These are phyloP conservation scores for Atherinomorus stipes DNA, from an alignment of 2,113 vertebrate genomes.

Conservation along the genomic window DNA sequence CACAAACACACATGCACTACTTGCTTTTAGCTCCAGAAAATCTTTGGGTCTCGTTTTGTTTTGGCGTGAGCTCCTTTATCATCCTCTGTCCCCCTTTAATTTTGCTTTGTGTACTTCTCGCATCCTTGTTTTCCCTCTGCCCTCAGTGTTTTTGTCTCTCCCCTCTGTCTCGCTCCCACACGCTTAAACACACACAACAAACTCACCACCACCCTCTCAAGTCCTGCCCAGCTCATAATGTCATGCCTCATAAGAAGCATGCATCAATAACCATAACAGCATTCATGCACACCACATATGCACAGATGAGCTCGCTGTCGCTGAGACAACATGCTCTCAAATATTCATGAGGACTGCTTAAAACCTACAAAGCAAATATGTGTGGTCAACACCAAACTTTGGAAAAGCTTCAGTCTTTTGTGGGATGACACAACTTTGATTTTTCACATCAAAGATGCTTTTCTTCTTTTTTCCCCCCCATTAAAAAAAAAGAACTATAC, in stretches of 20 bases:
- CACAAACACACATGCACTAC: conserved; percentile 56
- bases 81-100: conserved; percentile 34
- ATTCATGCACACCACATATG: conserved; percentile 55
- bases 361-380: conserved; percentile 81
- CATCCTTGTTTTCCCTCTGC: conserved; percentile 33
- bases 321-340: conserved; percentile 68
- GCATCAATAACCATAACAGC: conserved; percentile 73
- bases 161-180: conserved; percentile 71
- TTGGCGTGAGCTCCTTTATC: conserved; percentile 32
- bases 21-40: conserved; percentile 21
- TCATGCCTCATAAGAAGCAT: conserved; percentile 83
- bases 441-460: conserved; percentile 55
- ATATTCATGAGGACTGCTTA: conserved; percentile 72
- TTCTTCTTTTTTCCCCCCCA: conserved; percentile 30
- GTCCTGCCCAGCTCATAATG: conserved; percentile 61
- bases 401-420: conserved; percentile 56
- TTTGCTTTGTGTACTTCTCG: conserved; percentile 7
- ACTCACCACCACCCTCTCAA: conserved; percentile 69
- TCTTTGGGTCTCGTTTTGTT: conserved; percentile 13
- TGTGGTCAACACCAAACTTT: conserved; percentile 72
- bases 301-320: conserved; percentile 85
- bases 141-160: conserved; percentile 52
- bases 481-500: conserved; percentile 49
- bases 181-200: conserved; percentile 69
- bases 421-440: conserved; percentile 69